Evolutionary conservation across 2,797 vertebrate species (phyloP).

Genomic region (Rhabdophis nuchalis): DNA sequence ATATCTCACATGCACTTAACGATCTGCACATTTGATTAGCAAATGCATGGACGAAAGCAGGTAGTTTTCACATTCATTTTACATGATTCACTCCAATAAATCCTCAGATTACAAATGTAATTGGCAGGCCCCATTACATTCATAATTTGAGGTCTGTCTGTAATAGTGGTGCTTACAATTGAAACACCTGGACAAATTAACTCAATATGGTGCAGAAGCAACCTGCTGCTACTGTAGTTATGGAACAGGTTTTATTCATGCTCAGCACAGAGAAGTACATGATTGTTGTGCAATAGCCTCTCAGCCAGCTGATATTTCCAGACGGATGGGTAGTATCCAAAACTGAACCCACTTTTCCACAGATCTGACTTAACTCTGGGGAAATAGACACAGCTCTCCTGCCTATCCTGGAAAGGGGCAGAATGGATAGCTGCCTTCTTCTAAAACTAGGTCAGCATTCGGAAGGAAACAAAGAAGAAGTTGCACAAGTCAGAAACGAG

Average conservation of each 20-base stretch:
- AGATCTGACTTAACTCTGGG: background rate
- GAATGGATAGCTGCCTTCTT: background rate
- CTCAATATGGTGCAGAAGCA: background rate
- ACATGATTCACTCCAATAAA: too few relatives aligned
- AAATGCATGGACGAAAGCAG: too few relatives aligned
- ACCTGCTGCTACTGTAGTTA: background rate
- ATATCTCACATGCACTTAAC: too few relatives aligned
- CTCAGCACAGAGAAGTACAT: background rate
- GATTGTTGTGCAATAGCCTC: background rate
- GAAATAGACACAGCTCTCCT: background rate
- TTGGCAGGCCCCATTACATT: too few relatives aligned
- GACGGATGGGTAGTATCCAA: background rate
- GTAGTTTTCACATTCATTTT: too few relatives aligned
- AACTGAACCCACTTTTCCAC: background rate
- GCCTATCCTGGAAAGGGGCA: background rate
- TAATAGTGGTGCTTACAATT: background rate
- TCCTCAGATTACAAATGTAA: too few relatives aligned
- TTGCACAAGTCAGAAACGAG: background rate
- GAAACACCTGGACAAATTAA: background rate
- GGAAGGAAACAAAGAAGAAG: background rate
- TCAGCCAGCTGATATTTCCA: background rate
- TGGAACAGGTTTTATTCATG: background rate
- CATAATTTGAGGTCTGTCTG: too few relatives aligned
- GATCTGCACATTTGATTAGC: too few relatives aligned
- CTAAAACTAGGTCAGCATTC: background rate